Percentiles rank a stretch among this genome's conserved stretches.
These are phyloP conservation scores for Schizaphis graminum DNA, from an alignment of 2,888 invertebrate genomes.

Conservation along the genomic window DNA sequence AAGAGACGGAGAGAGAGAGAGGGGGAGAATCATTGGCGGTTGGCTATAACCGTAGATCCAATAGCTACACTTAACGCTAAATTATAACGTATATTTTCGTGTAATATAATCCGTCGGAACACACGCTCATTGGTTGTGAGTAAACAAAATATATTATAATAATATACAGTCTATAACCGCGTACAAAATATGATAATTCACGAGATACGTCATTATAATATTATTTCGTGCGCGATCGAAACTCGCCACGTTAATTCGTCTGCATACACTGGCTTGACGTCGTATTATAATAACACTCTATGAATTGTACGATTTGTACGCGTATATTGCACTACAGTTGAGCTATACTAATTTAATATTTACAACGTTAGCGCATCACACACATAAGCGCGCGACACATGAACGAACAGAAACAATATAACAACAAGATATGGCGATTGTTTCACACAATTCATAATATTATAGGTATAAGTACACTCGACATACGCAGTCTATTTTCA, in stretches of 20 bases:
- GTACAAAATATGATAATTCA: background rate
- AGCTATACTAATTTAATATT: background rate
- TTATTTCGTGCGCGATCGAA: background rate
- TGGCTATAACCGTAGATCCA: background rate
- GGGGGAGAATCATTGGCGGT: background rate
- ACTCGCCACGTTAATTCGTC: background rate
- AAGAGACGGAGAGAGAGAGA: background rate
- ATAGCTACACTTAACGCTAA: background rate
- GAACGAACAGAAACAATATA: background rate
- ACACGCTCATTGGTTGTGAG: background rate
- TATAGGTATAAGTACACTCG: no score
- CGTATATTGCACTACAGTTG: background rate
- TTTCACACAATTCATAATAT: background rate
- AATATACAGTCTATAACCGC: background rate
- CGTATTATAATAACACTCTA: background rate
- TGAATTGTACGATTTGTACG: background rate
- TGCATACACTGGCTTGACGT: background rate
- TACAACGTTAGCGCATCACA: background rate
- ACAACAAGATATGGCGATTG: background rate
- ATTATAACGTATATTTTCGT: background rate
- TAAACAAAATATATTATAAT: background rate
- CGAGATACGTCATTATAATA: background rate
- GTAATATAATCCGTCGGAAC: background rate
- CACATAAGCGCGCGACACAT: background rate
- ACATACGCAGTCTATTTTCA: no score